phyloP scores from a whole-genome alignment of 2,113 vertebrate genomes.

The Chauna torquata region DNA sequence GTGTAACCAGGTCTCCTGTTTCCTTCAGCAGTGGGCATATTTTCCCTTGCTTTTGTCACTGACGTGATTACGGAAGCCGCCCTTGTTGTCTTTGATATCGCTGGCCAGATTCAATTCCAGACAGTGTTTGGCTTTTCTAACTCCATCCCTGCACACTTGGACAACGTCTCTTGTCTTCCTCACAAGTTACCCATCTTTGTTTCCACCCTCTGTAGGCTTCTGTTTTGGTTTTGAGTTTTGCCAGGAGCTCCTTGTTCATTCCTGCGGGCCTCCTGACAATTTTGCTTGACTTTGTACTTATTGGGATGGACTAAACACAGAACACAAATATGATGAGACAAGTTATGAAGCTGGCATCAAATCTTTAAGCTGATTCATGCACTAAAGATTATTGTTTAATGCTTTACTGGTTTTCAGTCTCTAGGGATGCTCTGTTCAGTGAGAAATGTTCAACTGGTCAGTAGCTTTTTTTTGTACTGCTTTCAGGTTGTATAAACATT shows the following conservation, averaged over 20 bases:
- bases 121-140: background rate
- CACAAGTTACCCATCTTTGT: background rate
- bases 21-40: background rate
- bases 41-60: background rate
- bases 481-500: background rate
- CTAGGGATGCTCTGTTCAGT: background rate
- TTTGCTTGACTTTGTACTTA: background rate
- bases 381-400: background rate
- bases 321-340: background rate
- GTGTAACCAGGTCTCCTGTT: background rate
- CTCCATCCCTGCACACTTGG: accelerated
- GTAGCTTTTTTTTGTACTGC: background rate
- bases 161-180: background rate
- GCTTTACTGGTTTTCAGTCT: background rate
- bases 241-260: background rate
- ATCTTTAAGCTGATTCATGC: background rate
- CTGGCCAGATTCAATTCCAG: background rate
- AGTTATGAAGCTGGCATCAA: background rate
- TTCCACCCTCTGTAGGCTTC: background rate
- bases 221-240: background rate
- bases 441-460: background rate
- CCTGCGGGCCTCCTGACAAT: accelerated
- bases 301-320: background rate
- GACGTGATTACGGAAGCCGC: background rate
- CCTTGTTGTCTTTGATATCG: background rate